These are phyloP conservation scores for Ochotona princeps DNA, from an alignment of 2,113 vertebrate genomes.

Conservation along the genomic window DNA sequence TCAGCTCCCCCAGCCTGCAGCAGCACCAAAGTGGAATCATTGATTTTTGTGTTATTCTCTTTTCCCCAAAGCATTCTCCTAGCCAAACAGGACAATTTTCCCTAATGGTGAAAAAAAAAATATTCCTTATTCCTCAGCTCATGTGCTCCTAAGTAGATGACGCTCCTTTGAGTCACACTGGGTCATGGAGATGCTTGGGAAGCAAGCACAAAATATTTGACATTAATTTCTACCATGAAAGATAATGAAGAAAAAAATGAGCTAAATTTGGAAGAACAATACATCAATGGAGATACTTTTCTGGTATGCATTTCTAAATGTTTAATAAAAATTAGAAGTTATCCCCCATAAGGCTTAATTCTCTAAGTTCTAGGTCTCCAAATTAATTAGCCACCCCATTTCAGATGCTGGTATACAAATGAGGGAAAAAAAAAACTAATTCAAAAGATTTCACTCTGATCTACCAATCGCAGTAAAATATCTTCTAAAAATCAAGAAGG, in stretches of 20 bases:
- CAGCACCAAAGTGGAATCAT: conserved; percentile 6
- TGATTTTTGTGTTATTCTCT: neutral
- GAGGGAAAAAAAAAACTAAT: neutral
- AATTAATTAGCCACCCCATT: neutral
- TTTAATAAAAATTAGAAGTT: conserved; percentile 43
- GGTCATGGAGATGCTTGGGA: neutral
- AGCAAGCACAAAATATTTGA: neutral
- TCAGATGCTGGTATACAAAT: neutral
- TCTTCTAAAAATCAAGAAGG: conserved; percentile 13
- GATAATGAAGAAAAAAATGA: conserved; percentile 4
- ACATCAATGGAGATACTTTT: neutral
- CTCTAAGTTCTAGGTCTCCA: neutral
- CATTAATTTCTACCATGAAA: neutral
- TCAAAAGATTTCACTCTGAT: conserved; percentile 40
- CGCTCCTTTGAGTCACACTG: neutral
- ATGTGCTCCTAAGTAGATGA: accelerated
- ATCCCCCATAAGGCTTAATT: neutral
- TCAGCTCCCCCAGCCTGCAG: neutral
- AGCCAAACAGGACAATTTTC: neutral
- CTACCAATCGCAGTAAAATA: neutral
- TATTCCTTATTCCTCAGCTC: neutral
- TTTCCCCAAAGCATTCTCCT: neutral
- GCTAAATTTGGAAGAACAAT: neutral
- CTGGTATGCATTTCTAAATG: conserved; percentile 22
- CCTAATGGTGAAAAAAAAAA: neutral